Percentiles rank a stretch among this genome's conserved stretches.
Evolutionary conservation across 2,888 invertebrate genomes (phyloP).

Genomic region (Tribolium freemani): DNA sequence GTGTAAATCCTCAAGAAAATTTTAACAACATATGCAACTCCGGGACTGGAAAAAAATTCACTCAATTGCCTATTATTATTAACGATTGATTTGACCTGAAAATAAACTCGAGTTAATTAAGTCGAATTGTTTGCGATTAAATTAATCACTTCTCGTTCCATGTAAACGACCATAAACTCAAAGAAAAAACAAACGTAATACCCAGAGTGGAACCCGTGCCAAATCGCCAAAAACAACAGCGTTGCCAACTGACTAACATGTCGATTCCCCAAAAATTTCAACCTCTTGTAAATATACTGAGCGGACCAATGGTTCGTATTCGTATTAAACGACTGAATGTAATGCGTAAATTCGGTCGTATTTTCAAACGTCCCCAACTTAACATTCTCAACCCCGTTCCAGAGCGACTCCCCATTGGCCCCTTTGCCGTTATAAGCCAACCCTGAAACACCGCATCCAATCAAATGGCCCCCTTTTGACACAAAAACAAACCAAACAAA

Average conservation of each 20-base stretch:
- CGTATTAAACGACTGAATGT: constrained; percentile 93
- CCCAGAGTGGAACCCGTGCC: constrained; percentile 96
- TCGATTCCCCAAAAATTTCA: constrained; percentile 90
- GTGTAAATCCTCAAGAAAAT: constrained; percentile 80
- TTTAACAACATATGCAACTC: constrained; percentile 70
- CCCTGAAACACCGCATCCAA: constrained; percentile 72
- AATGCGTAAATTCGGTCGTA: constrained; percentile 86
- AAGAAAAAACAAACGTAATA: constrained; percentile 94
- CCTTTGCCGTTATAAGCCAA: constrained; percentile 85
- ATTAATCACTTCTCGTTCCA: constrained; percentile 84
- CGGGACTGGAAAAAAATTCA: constrained; percentile 66
- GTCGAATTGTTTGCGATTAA: not conserved
- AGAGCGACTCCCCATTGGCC: constrained; percentile 74
- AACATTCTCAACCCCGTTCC: constrained; percentile 94
- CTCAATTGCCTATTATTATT: constrained; percentile 70
- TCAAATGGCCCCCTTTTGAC: not conserved
- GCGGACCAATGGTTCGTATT: constrained; percentile 97
- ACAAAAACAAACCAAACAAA: constrained; percentile 68
- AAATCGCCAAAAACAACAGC: constrained; percentile 89
- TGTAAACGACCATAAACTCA: constrained; percentile 89
- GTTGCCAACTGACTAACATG: constrained; percentile 85
- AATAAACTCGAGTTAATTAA: constrained; percentile 54
- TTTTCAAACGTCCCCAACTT: constrained; percentile 86
- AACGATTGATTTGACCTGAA: constrained; percentile 73
- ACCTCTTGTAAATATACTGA: constrained; percentile 93